phyloP scores from a whole-genome alignment of 2,888 invertebrate species.

The Hydrotaea cyrtoneurina region DNA sequence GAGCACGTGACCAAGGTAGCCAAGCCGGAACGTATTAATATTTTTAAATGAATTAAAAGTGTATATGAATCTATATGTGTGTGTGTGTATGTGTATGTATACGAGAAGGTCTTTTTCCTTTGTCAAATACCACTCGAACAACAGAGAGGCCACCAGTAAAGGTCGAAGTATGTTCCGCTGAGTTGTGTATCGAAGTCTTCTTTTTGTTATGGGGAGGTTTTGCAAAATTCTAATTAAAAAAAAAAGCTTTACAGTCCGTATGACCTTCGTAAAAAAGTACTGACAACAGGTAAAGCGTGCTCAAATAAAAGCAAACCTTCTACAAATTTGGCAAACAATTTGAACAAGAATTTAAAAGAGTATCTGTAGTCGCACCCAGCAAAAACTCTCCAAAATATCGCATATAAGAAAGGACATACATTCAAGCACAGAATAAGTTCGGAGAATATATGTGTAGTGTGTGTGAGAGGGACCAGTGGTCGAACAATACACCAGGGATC shows the following conservation, averaged over 20 bases:
- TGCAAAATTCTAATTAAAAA: slow-evolving; percentile 26
- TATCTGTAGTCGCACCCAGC: too few relatives aligned
- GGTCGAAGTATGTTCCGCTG: not conserved
- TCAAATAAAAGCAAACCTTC: not conserved
- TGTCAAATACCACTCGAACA: not conserved
- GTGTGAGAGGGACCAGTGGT: too few relatives aligned
- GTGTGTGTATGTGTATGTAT: not conserved
- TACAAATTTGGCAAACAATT: not conserved
- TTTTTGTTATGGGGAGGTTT: not conserved
- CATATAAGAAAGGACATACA: too few relatives aligned
- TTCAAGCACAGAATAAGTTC: too few relatives aligned
- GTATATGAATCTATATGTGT: too few relatives aligned
- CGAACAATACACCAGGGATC: too few relatives aligned
- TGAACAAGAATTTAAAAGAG: not conserved
- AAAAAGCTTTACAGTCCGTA: slow-evolving; percentile 8
- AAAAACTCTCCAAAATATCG: too few relatives aligned
- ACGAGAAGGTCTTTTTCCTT: not conserved
- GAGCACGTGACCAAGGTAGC: slow-evolving; percentile 53
- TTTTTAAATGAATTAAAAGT: slow-evolving; percentile 40
- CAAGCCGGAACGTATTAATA: slow-evolving; percentile 28
- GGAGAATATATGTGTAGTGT: too few relatives aligned
- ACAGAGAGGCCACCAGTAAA: not conserved
- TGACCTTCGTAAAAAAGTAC: not conserved
- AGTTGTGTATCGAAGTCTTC: not conserved
- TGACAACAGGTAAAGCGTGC: not conserved